Base-by-base conservation (phyloP, 2,113 vertebrate genomes). In the Chlorocebus sabaeus region DNA sequence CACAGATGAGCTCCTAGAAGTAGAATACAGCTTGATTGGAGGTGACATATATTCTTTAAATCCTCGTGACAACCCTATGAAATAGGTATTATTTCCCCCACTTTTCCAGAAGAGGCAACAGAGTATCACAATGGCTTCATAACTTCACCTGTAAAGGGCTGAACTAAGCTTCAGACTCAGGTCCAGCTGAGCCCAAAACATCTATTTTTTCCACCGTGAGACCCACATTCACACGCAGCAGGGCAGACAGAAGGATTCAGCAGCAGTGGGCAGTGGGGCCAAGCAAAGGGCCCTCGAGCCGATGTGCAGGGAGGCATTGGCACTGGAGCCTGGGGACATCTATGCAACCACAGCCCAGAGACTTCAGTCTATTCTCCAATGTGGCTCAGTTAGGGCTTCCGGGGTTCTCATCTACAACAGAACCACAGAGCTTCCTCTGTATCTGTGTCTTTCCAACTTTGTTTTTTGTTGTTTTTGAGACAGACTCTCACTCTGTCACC, bases 201-300 rank as follows among this genome's bases (percentile, higher is more conserved):
- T 2, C 2, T 0, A 48, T 22, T 45, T 40, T 40, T 40, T 3
- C n/a, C 22, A 10, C 10, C 35, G 2, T 1, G 25, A 25, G 23
- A 61, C 3, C 3, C 17, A 61, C 25, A 8, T 14, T 57, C 78
- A 38, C 22, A 4, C 2, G 17, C 83, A 38, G 72, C 50, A 45
- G 52, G 52, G 16, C 30, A 14, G 48, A 68, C 23, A 40, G 84
- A 59, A 78, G 73, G 11, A 23, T 14, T 70, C 43, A 25, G 25
- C 27, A 61, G 43, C 40, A 76, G 17, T 43, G 45, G 67, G 64
- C 10, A 30, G 43, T 8, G 13, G 4, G 38, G 32, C 48, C 2
- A 16, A 52, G 43, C 22, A 27, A 79, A 75, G 10, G 10, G 12
- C 25, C 64, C 14, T 59, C 8, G 3, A 40, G 45, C 48, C 1